Evolutionary conservation across 2,888 invertebrate species (phyloP).

Genomic region (Nemapogon koenigi): DNA sequence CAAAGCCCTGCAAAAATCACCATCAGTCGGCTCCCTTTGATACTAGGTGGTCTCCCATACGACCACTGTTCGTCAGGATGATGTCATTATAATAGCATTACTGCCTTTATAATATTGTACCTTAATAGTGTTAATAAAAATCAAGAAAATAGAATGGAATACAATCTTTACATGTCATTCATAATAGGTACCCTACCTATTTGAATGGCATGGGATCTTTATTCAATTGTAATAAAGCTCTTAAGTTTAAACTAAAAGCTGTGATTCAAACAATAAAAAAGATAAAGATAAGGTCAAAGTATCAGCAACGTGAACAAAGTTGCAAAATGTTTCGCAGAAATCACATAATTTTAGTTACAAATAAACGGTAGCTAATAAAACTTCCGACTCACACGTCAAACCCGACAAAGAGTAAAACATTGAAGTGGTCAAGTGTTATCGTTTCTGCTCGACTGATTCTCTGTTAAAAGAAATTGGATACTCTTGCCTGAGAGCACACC

Average conservation of each 20-base stretch:
- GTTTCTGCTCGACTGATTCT: constrained; percentile 42
- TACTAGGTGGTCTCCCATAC: constrained; percentile 48
- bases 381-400: constrained; percentile 27
- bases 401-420: constrained; percentile 35
- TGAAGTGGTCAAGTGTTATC: constrained; percentile 32
- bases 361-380: constrained; percentile 21
- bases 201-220: too few species aligned
- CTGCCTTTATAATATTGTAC: constrained; percentile 17
- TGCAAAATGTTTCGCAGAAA: too few species aligned
- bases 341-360: too few species aligned
- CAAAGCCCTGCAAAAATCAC: constrained; percentile 55
- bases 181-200: too few species aligned
- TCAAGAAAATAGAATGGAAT: background rate
- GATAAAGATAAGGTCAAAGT: too few species aligned
- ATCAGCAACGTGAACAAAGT: too few species aligned
- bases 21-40: constrained; percentile 52
- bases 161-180: constrained; percentile 7
- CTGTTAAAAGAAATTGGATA: constrained; percentile 51
- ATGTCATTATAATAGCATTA: constrained; percentile 63
- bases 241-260: too few species aligned
- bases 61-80: constrained; percentile 24
- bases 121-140: constrained; percentile 10
- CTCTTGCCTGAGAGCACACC: constrained; percentile 46
- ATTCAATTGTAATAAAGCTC: too few species aligned
- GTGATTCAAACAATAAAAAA: too few species aligned